Base-by-base conservation (phyloP, 1,140 invertebrate genomes). In the Drosophila nigrodunni region DNA sequence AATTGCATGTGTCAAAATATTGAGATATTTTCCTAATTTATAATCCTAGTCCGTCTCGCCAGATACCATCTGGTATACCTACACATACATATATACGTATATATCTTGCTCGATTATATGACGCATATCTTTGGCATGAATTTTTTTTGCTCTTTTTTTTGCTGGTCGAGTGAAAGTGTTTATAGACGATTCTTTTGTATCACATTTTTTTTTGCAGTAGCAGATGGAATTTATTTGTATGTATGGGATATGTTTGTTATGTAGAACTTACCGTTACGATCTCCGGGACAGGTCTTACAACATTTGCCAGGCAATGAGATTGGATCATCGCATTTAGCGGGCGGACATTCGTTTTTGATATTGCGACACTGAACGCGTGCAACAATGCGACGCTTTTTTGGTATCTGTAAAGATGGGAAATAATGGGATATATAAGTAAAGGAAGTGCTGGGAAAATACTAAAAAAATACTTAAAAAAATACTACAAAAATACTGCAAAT, bases 311-410 rank as follows among this genome's bases (percentile, higher is more conserved):
- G 96, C 39, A 96, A 93, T 9, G 97, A 94, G n/a, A 97, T 95
- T 3, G 97, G 97, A 78, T 97, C 96, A 50, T 96, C 95, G 92
- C 97, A 98, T 11, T 94, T 95, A 1, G 96, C 95, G 87, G 97
- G 96, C 0, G 97, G 97, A 91, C 97, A 98, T 82, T 98, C 96
- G 90, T 96, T 96, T 93, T 97, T 98, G 75, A 98, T 97, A 89
- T 97, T 98, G 65, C 96, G 94, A 93, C 97, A 98, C 71, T 96
- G 95, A 0, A 97, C 96, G 87, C 96, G 95, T 2, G 96, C 97
- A 35, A 97, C 95, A 74, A 97, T 96, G 46, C 96, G 94, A n/a
- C 96, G 93, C 92, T 98, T 98, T 92, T 97, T 97, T 86, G 97
- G 97, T 66, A 97, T 95, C 97, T 98, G 94, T 43, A 94, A 30